These are phyloP conservation scores for Psilanteris sp. DNA, from an alignment of 1,140 invertebrate species.

Conservation along the genomic window DNA sequence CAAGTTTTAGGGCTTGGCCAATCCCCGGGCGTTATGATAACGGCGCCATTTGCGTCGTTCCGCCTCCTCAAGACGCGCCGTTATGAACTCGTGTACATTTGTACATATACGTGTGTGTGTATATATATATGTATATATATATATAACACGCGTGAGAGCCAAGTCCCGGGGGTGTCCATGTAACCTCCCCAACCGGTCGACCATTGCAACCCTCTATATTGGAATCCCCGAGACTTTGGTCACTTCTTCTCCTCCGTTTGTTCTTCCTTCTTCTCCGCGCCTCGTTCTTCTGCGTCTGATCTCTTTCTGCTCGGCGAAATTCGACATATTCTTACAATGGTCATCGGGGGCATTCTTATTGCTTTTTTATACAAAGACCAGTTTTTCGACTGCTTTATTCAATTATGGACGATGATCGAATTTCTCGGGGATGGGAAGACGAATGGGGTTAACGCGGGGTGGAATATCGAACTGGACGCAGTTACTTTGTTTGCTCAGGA, in stretches of 20 bases:
- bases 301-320: slow-evolving; percentile 12
- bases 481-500: too few relatives aligned
- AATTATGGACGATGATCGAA: slow-evolving; percentile 50
- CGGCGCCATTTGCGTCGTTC: slow-evolving; percentile 74
- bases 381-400: slow-evolving; percentile 42
- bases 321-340: slow-evolving; percentile 45
- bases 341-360: slow-evolving; percentile 44
- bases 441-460: slow-evolving; percentile 13
- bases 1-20: slow-evolving; percentile 72
- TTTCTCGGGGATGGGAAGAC: slow-evolving; percentile 24
- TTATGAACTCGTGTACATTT: slow-evolving; percentile 50
- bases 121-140: too few relatives aligned
- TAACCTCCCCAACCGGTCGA: slow-evolving; percentile 42
- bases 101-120: too few relatives aligned
- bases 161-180: slow-evolving; percentile 47
- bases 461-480: slow-evolving; percentile 22
- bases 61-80: slow-evolving; percentile 77
- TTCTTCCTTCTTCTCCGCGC: background rate
- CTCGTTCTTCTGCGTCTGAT: slow-evolving; percentile 1
- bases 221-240: slow-evolving; percentile 42
- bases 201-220: slow-evolving; percentile 46
- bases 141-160: slow-evolving; percentile 15
- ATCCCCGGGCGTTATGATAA: slow-evolving; percentile 76
- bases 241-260: slow-evolving; percentile 38
- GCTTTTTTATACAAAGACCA: slow-evolving; percentile 40